Percentiles rank a stretch among this genome's conserved stretches.
These are phyloP conservation scores for Characodon lateralis DNA, from an alignment of 2,797 vertebrate genomes.

Conservation along the genomic window DNA sequence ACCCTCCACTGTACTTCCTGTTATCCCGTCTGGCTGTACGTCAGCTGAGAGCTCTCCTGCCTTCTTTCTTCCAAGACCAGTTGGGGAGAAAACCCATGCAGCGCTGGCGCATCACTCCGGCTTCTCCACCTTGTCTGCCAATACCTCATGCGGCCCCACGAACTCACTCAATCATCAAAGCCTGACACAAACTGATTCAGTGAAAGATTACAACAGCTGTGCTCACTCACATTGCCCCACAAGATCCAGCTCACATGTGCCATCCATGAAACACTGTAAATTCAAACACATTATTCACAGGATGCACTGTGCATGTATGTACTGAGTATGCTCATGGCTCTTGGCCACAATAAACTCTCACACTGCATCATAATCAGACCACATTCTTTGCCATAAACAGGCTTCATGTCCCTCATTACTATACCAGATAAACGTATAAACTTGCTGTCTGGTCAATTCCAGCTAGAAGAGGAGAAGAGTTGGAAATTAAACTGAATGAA, in stretches of 20 bases:
- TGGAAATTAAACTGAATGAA: conserved; percentile 10
- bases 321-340: conserved; percentile 4
- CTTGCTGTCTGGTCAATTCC: conserved; percentile 10
- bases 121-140: conserved; percentile 38
- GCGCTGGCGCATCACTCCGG: conserved; percentile 58
- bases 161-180: conserved; percentile 30
- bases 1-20: conserved; percentile 80
- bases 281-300: conserved; percentile 24
- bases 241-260: conserved; percentile 4
- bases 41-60: conserved; percentile 76
- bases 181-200: conserved; percentile 38
- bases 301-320: background rate
- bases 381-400: conserved; percentile 53
- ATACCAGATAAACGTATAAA: conserved; percentile 62
- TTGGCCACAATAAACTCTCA: conserved; percentile 38
- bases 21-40: conserved; percentile 77
- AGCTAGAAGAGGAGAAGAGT: conserved; percentile 1
- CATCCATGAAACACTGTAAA: conserved; percentile 15
- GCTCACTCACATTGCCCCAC: background rate
- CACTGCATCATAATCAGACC: conserved; percentile 55
- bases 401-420: conserved; percentile 41
- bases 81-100: conserved; percentile 35
- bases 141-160: conserved; percentile 19
- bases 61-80: conserved; percentile 50
- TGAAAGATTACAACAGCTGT: conserved; percentile 23